These are phyloP conservation scores for Melieria omissa DNA, from an alignment of 2,888 invertebrate genomes.

Conservation along the genomic window DNA sequence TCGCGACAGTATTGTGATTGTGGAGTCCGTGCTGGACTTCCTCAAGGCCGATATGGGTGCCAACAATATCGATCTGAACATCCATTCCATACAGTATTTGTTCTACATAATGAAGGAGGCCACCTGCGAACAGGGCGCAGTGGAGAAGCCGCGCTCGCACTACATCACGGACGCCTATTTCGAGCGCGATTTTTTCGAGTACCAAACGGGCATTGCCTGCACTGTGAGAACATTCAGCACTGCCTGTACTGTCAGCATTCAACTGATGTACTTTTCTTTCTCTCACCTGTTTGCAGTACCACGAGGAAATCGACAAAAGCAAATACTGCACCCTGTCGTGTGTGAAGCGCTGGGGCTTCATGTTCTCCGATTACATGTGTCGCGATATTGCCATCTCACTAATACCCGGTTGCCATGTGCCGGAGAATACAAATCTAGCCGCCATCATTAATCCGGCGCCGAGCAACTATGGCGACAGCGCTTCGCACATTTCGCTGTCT, in stretches of 20 bases:
- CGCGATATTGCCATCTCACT: conserved; percentile 64
- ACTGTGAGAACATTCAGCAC: conserved; percentile 56
- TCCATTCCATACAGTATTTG: conserved; percentile 58
- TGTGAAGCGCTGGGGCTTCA: conserved; percentile 66
- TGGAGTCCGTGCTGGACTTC: conserved; percentile 59
- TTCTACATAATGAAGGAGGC: conserved; percentile 59
- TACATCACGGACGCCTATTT: conserved; percentile 55
- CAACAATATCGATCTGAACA: conserved; percentile 48
- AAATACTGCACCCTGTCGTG: conserved; percentile 67
- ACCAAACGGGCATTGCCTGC: conserved; percentile 60
- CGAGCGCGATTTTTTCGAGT: conserved; percentile 59
- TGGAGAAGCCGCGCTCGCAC: conserved; percentile 47
- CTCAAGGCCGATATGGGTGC: conserved; percentile 49
- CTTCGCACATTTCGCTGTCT: conserved; percentile 45
- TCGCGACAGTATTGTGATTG: conserved; percentile 54
- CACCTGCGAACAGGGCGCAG: conserved; percentile 52
- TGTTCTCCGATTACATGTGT: conserved; percentile 68
- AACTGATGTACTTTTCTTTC: conserved; percentile 12
- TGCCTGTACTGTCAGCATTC: conserved; percentile 58
- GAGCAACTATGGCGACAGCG: conserved; percentile 38
- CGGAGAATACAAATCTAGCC: conserved; percentile 47
- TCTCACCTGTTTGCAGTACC: conserved; percentile 58
- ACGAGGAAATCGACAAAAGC: conserved; percentile 61
- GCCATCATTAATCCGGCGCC: conserved; percentile 45
- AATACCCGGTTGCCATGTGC: conserved; percentile 66